Percentiles rank a stretch among this genome's conserved stretches.
phyloP scores from a whole-genome alignment of 2,888 invertebrate species.

The Drosophila formosana region DNA sequence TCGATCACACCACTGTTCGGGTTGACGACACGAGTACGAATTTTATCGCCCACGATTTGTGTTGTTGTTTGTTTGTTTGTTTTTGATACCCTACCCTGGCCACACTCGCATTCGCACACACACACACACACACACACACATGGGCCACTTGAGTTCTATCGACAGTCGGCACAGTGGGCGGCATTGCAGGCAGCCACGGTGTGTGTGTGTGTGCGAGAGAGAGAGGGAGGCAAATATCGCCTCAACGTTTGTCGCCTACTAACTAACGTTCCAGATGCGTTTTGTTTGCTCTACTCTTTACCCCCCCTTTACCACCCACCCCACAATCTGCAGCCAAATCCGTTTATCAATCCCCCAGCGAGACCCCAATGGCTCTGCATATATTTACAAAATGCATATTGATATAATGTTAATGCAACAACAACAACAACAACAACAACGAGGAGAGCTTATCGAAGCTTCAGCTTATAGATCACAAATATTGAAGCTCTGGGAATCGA shows the following conservation, averaged over 20 bases:
- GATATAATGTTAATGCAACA: constrained; percentile 9
- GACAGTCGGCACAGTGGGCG: background rate
- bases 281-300: constrained; percentile 10
- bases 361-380: constrained; percentile 5
- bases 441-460: constrained; percentile 4
- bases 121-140: constrained; percentile 42
- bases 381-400: constrained; percentile 14
- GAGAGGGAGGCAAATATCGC: background rate
- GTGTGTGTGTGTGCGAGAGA: background rate
- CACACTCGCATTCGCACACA: constrained; percentile 41
- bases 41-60: constrained; percentile 75
- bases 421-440: background rate
- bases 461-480: background rate
- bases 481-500: background rate
- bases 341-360: constrained; percentile 14
- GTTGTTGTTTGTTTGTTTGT: constrained; percentile 61
- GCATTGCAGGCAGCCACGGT: too few relatives aligned
- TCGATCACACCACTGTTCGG: constrained; percentile 20
- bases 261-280: constrained; percentile 49
- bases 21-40: constrained; percentile 62
- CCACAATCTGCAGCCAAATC: constrained; percentile 3
- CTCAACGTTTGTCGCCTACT: constrained; percentile 53
- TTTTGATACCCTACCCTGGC: constrained; percentile 66
- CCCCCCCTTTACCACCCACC: background rate
- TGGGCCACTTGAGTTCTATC: constrained; percentile 51